These are phyloP conservation scores for Psilanteris sp. DNA, from an alignment of 1,140 invertebrate genomes.

Conservation along the genomic window DNA sequence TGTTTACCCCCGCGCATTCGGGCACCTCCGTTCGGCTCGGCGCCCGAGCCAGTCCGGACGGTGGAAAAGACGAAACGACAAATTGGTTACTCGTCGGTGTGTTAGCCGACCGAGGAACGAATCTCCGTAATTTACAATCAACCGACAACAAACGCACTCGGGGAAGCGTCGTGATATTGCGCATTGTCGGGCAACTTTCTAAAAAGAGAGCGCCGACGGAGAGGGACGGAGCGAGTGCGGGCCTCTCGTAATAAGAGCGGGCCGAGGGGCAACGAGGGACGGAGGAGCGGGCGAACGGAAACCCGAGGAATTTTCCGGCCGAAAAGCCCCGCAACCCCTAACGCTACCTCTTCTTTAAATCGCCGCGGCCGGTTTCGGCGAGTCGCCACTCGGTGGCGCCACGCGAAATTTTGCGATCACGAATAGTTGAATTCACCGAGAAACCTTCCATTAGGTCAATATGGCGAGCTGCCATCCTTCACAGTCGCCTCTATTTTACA, in stretches of 20 bases:
- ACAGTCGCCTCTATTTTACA: conserved; percentile 42
- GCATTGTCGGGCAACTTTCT: conserved; percentile 30
- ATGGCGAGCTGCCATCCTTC: conserved; percentile 52
- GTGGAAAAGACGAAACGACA: too few species aligned
- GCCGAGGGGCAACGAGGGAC: too few species aligned
- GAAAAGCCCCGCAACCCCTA: conserved; percentile 20
- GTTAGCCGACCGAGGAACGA: too few species aligned
- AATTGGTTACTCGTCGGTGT: too few species aligned
- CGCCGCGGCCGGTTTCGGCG: conserved; percentile 7
- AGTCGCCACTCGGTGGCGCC: conserved; percentile 36
- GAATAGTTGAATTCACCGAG: conserved; percentile 41
- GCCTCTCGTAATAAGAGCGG: too few species aligned
- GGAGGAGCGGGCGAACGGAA: background rate
- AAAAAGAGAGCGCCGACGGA: conserved; percentile 27
- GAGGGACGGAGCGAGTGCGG: background rate
- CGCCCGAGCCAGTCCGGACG: too few species aligned
- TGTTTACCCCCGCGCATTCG: too few species aligned
- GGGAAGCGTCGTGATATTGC: conserved; percentile 14
- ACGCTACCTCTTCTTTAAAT: conserved; percentile 34
- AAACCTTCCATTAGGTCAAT: conserved; percentile 57
- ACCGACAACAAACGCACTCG: conserved; percentile 1
- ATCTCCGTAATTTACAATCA: conserved; percentile 1
- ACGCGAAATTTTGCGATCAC: conserved; percentile 23
- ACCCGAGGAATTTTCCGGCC: conserved; percentile 20
- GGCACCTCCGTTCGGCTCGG: too few species aligned